Percentiles rank a stretch among this genome's conserved stretches.
Conservation (phyloP, 2,797 vertebrate genomes). For the Dermochelys coriacea region DNA sequence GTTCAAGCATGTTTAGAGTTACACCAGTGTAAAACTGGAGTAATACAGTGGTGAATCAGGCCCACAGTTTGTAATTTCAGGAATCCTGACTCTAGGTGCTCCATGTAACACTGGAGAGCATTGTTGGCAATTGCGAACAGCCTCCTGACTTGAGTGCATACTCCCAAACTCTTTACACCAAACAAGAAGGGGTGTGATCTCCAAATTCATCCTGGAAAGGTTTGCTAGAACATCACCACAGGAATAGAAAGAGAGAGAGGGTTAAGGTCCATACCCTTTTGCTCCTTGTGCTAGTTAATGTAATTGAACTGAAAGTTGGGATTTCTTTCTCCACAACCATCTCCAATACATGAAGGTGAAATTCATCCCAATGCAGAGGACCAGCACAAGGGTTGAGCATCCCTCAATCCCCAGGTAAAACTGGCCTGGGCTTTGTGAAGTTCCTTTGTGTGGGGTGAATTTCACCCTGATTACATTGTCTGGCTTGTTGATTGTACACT, state of each 20-base stretch:
- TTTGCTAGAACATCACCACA: not conserved
- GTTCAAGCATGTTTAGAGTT: not conserved
- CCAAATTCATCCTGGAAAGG: not conserved
- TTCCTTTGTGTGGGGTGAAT: not conserved
- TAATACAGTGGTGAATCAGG: accelerated
- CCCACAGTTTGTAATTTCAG: not conserved
- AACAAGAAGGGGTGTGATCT: not conserved
- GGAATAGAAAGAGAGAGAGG: not conserved
- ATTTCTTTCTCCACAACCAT: not conserved
- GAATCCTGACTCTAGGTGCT: not conserved
- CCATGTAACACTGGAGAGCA: not conserved
- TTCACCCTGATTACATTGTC: not conserved
- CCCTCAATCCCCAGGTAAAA: too few relatives aligned
- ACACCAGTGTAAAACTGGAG: not conserved
- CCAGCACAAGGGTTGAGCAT: not conserved
- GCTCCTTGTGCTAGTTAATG: not conserved
- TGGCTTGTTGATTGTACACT: not conserved
- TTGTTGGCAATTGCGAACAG: too few relatives aligned
- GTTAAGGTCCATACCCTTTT: not conserved
- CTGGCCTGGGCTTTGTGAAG: not conserved
- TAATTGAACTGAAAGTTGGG: not conserved
- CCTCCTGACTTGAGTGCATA: not conserved
- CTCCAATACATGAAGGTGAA: not conserved
- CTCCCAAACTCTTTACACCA: not conserved
- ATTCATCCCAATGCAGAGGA: not conserved